Base-by-base conservation (phyloP, 2,113 vertebrate species). In the Cephalopterus ornatus region DNA sequence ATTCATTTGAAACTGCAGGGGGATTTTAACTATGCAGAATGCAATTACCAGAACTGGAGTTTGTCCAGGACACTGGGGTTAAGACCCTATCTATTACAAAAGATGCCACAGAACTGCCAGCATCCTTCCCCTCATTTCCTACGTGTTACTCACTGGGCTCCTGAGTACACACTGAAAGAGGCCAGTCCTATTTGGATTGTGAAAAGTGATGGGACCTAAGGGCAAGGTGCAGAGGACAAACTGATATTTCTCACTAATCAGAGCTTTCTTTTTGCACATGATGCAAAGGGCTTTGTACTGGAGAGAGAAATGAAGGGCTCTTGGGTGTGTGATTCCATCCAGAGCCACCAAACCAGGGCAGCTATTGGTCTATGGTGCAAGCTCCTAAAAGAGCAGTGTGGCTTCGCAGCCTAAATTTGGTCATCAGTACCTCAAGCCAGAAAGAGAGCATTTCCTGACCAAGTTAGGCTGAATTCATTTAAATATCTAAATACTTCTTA, bases 41-140 rank as follows among this genome's bases (percentile, higher is more conserved):
- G 91, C 94, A 95, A 95, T 97, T 96, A 95, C 86, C 83, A 96
- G 95, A 95, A 87, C 92, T 96, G 96, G 93, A 96, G 70, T 96
- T 91, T 92, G 39, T 95, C 94, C 96, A 97, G 95, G 88, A 96
- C 92, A 94, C 92, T 92, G 92, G 94, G 92, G 91, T 96, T 95
- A 96, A 82, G 94, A 96, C 86, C 93, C 91, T 88, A 93, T 94
- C 95, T 87, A 59, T 96, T 96, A 94, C 80, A 95, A 96, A 95
- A 96, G 96, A 94, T 97, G 92, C 90, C 95, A 91, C 56, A 56
- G 91, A 81, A 91, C 44, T 94, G 88, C 88, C 88, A 93, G 92
- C 79, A 67, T 95, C 92, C 68, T 90, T 93, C 83, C 76, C 47
- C 61, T 94, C 88, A 84, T 94, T 95, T 96, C 92, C 90, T 88